Evolutionary conservation across 2,797 vertebrate species (phyloP), one percentile per base, ranked within the genome.

Genomic region (Numenius phaeopus): DNA sequence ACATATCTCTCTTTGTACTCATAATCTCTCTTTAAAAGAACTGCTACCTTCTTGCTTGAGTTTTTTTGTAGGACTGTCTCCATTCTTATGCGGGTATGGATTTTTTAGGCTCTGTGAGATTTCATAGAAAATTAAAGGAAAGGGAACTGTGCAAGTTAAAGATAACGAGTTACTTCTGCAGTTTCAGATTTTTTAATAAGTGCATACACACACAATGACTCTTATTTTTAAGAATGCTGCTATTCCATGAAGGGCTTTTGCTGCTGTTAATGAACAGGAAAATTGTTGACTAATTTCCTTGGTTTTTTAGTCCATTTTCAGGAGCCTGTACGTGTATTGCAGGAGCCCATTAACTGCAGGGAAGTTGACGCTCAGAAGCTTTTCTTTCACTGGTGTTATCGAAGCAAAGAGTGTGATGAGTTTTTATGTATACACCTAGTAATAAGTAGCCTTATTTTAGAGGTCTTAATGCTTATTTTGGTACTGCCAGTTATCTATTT

Each of bases 131-230:
- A 64, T 30, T 57, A 50, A 65, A 88, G 46, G 52, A 81, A 82
- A 59, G n/a, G 76, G 70, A 88, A 46, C 58, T 65, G 34, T 94
- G 67, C 58, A 72, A 67, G 54, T 87, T 39, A 26, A 82, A 66
- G 71, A 49, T 83, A 89, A 84, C 5, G 7, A 47, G 70, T 79
- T 88, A 47, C 42, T 73, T 89, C 47, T 39, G 46, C 64, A 8
- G 71, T 87, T 84, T 69, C 32, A 54, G 44, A 37, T 64, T 83
- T 34, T 5, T 70, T 66, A 83, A 11, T 90, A 86, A 83, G 34
- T 44, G 10, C 26, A 18, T 0, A 0, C 0, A 0, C 34, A 24
- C n/a, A 57, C 75, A 85, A 8, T 87, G 32, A 49, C n/a, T 70
- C 55, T 57, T 93, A n/a, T 40, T 92, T 92, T 66, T 93, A 82